Evolutionary conservation across 2,797 vertebrate species (phyloP).

Genomic region (Syncerus caffer): DNA sequence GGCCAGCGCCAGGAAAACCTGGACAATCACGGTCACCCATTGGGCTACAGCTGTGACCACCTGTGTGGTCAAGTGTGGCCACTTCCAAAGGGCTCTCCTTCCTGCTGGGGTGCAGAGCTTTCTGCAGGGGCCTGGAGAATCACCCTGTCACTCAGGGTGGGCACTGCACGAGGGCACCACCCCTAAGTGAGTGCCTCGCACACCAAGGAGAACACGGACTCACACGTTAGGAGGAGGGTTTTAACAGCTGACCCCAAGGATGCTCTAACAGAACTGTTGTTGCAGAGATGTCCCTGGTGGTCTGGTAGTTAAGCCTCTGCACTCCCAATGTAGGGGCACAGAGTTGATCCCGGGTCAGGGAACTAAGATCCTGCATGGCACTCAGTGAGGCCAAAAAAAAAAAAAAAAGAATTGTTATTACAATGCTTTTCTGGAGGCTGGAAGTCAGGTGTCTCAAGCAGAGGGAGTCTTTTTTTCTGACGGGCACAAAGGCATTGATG

Average conservation of each 20-base stretch:
- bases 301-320: background rate
- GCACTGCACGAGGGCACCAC: background rate
- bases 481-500: background rate
- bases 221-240: background rate
- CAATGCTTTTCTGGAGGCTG: background rate
- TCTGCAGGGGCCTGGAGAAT: background rate
- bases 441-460: background rate
- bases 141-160: background rate
- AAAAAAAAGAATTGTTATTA: background rate
- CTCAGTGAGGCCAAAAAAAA: background rate
- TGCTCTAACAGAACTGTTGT: background rate
- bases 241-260: background rate
- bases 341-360: background rate
- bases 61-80: background rate
- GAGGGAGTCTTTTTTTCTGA: background rate
- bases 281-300: background rate
- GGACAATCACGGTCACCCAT: background rate
- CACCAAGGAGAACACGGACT: accelerated
- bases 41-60: background rate
- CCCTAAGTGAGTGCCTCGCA: background rate
- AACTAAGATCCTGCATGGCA: background rate
- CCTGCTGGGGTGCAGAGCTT: background rate
- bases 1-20: background rate
- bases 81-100: background rate
- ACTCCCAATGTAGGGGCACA: background rate